Base-by-base conservation (phyloP, 2,113 vertebrate genomes). In the Callocephalon fimbriatum region DNA sequence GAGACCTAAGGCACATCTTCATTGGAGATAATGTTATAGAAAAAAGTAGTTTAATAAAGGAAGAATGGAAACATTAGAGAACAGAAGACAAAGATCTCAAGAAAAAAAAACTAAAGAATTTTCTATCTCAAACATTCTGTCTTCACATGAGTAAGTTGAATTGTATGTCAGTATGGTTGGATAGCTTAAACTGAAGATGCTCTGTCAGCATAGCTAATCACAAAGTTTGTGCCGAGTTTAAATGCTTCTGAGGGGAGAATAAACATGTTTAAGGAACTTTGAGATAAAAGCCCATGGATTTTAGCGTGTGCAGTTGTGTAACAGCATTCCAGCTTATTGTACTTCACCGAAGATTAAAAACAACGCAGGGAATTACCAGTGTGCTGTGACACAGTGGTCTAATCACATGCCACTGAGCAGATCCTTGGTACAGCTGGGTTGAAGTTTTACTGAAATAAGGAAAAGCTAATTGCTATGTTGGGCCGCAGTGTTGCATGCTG, bases 401-500 rank as follows among this genome's bases (percentile, higher is more conserved):
- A 32, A 51, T 56, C 50, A 53, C 51, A 45, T 22, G 42, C 21
- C 16, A 25, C 27, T 66, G 42, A 58, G 62, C 58, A 48, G 27
- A 48, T 72, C 18, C 19, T 86, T 61, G 37, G 25, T 65, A 35
- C n/a, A 61, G 10, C 40, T 13, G 8, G 25, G 17, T 15, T 68
- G 29, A 84, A 91, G 29, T 61, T 65, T 73, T 61, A 29, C 9
- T 84, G 77, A 73, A 47, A 51, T 51, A 70, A 72, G 68, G 32
- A 27, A 78, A 86, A 73, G 7, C 23, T 40, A 35, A 80, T 76
- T 88, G 31, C 62, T 65, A 2, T 32, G 59, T 44, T 51, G 45
- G 47, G n/a, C 35, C 1, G 0, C 12, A 3, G 14, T 27, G 22
- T 66, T 80, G 15, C 27, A 29, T 1, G 0, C 21, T 48, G 53